Conservation (phyloP, 92 coral and sea anemone species). For the Ricordea florida region DNA sequence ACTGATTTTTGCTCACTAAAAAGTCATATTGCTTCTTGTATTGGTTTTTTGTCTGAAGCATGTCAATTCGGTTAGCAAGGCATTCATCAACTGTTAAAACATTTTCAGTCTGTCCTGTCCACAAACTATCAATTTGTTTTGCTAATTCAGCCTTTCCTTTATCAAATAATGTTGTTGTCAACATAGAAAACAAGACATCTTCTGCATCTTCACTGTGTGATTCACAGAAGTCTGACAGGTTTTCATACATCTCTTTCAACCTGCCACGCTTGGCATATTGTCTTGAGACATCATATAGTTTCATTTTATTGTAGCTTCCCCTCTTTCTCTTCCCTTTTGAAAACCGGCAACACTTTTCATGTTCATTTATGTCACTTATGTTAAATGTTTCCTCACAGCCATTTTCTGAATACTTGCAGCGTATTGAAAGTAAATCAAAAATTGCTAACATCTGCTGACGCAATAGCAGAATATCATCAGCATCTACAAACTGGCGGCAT, state of each 20-base stretch:
- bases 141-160: conserved; percentile 12
- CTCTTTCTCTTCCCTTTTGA: conserved; percentile 9
- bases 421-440: conserved; percentile 12
- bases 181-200: conserved; percentile 24
- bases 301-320: conserved; percentile 19
- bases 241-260: background rate
- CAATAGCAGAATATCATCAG: conserved; percentile 5
- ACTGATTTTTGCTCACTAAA: background rate
- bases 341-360: conserved; percentile 6
- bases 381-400: conserved; percentile 14
- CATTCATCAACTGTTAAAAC: conserved; percentile 26
- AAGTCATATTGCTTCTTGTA: conserved; percentile 17
- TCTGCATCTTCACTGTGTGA: conserved; percentile 10
- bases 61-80: conserved; percentile 19
- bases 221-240: conserved; percentile 11
- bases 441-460: conserved; percentile 15
- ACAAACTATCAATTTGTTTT: conserved; percentile 6
- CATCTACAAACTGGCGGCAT: conserved; percentile 6
- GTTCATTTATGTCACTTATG: background rate
- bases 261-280: conserved; percentile 17
- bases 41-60: conserved; percentile 34
- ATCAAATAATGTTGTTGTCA: background rate
- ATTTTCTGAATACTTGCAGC: conserved; percentile 14
- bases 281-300: conserved; percentile 20
- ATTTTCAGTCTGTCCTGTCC: conserved; percentile 19